A percentile compares a stretch with the other conserved stretches of the same genome.
phyloP scores from a whole-genome alignment of 2,113 vertebrate species.

The Odocoileus hemionus region DNA sequence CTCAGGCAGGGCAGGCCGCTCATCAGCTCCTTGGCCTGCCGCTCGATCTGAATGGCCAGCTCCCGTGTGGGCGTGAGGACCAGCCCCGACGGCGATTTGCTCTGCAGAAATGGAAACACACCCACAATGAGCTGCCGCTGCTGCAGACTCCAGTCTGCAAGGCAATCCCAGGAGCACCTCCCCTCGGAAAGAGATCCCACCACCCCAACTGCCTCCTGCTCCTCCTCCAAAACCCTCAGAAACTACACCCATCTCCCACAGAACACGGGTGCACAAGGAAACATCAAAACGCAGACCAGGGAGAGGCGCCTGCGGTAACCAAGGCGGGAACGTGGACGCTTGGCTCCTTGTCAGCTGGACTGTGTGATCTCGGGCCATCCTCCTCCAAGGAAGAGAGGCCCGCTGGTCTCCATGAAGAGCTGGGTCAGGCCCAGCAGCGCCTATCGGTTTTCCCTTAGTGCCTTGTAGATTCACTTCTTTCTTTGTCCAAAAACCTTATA shows the following conservation, averaged over 20 bases:
- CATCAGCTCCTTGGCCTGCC: slow-evolving; percentile 92
- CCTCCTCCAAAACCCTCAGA: background rate
- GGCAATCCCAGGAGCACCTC: background rate
- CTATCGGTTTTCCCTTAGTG: too few relatives aligned
- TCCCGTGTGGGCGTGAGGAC: slow-evolving; percentile 95
- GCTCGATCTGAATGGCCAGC: slow-evolving; percentile 95
- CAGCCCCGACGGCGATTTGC: slow-evolving; percentile 81
- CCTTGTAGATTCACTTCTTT: background rate
- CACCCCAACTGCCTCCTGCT: background rate
- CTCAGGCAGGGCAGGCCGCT: slow-evolving; percentile 90
- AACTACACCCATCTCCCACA: background rate
- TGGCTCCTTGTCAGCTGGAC: background rate
- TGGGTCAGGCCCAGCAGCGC: background rate
- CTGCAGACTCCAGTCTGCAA: rapidly evolving
- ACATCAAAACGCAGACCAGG: background rate
- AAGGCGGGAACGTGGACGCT: background rate
- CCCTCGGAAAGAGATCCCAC: background rate
- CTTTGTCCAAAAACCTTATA: background rate
- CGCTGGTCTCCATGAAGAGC: background rate
- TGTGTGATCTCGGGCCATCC: background rate
- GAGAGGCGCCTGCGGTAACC: too few relatives aligned
- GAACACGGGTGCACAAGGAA: background rate
- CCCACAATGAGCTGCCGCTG: rapidly evolving
- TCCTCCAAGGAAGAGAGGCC: background rate
- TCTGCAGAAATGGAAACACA: slow-evolving; percentile 56